Evolutionary conservation across 2,797 vertebrate genomes (phyloP), one percentile per base, ranked within the genome.

Genomic region (Pseudopleuronectes americanus): DNA sequence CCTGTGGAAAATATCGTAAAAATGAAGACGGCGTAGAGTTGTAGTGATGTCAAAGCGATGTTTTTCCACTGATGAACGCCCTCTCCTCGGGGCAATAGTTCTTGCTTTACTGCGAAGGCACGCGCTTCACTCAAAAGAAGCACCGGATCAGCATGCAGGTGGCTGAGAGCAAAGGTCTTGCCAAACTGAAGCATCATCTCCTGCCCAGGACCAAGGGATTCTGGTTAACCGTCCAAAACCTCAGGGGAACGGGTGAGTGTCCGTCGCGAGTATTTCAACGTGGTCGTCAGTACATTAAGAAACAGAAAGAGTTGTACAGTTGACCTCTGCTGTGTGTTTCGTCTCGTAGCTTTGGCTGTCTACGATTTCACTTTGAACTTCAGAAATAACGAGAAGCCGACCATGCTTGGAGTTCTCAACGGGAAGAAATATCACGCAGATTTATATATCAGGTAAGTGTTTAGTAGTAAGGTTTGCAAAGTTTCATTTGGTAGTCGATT

Each of bases 331-430:
- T 23, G 8, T 76, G 41, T 60, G 17, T 24, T 8, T 48, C 80
- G 23, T 77, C 55, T 75, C 53, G 41, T 92, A 99, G 98, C 95
- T 87, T 94, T 95, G 81, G 97, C 97, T 73, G 95, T 99, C 79
- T 99, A 99, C 85, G 97, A 99, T 89, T 96, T 95, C 87, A 99
- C 96, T 3, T 94, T 99, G 87, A 99, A 99, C 95, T 99, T 99
- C 93, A 96, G 96, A 93, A 95, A 98, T 89, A 96, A 97, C 43
- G 94, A 97, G 87, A 89, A 86, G 10, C 98, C 98, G 24, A 96
- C 96, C 1, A 83, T 99, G 85, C 94, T 96, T 73, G 98, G 96
- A 70, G 86, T 99, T 83, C 93, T 99, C 28, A 96, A 95, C 31
- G 98, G 98, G 80, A 95, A 96, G 90, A 98, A 97, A 75, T 99